Base-by-base conservation (phyloP, 2,797 vertebrate genomes). In the Hemibagrus guttatus region DNA sequence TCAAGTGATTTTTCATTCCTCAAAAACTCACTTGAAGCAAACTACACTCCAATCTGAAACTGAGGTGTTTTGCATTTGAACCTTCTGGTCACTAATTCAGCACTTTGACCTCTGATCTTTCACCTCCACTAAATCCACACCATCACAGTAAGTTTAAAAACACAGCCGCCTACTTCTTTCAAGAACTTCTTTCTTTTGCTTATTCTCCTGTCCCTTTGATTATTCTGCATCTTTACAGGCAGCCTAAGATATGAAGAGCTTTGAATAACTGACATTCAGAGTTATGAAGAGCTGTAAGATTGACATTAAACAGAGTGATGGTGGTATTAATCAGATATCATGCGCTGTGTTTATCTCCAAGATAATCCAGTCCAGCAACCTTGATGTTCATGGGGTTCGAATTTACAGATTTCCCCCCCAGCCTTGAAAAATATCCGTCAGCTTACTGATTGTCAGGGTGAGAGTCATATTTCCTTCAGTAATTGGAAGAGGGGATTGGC, bases 311-410 rank as follows among this genome's bases (percentile, higher is more conserved):
- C 0, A 5, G 78, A 86, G 89, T 88, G 83, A 75, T 86, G 86
- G 87, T 87, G 83, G 49, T 81, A 87, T 92, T 93, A 90, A 92
- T 94, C 87, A 91, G 81, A 84, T 87, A 80, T 91, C 90, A 88
- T 80, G 79, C 35, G 28, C 46, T 83, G 74, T 87, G 85, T 91
- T 93, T 92, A 93, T 92, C 84, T 89, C 86, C 56, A 81, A 74
- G 79, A 68, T 81, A 71, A 91, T 90, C 86, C 58, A 49, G 59
- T 74, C 72, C 66, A 6, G 76, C 88, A 90, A 82, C 89, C 88
- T 86, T 2, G 0, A 88, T 85, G 87, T 90, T 6, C 2, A 19
- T 12, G 6, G 46, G 46, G 7, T 49, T 49, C 46, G 46, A 0
- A 49, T 49, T 49, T 49, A 49, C 46, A 5, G 0, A 89, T 89